phyloP scores from a whole-genome alignment of 92 coral and sea anemone genomes.

The Umimayanthus kanabou region DNA sequence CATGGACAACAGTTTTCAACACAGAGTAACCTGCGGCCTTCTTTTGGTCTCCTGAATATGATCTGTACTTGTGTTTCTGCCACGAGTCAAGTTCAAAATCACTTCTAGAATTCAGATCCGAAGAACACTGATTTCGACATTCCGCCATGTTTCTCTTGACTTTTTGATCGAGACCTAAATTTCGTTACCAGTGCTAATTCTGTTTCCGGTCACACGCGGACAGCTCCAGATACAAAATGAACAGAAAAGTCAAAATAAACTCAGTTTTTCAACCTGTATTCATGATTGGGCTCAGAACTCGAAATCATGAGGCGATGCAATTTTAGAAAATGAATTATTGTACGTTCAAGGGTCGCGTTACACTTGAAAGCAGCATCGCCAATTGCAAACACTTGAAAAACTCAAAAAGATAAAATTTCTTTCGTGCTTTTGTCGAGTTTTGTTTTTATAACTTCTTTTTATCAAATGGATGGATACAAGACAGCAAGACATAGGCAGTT shows the following conservation, averaged over 20 bases:
- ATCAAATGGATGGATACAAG: too few species aligned
- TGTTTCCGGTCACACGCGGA: slow-evolving; percentile 39
- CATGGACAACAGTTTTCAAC: slow-evolving; percentile 30
- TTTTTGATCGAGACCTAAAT: neutral
- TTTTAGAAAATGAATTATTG: neutral
- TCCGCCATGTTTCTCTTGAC: slow-evolving; percentile 32
- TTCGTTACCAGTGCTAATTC: slow-evolving; percentile 45
- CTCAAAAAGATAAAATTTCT: too few species aligned
- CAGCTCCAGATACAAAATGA: neutral
- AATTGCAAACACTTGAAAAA: neutral
- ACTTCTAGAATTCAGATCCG: slow-evolving; percentile 16
- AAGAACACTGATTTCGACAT: slow-evolving; percentile 11
- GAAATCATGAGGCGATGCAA: neutral
- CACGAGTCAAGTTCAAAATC: slow-evolving; percentile 16
- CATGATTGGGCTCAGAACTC: too few species aligned
- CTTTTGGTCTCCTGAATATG: slow-evolving; percentile 25
- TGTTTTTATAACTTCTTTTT: neutral
- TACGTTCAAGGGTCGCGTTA: neutral
- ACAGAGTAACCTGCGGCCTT: slow-evolving; percentile 30
- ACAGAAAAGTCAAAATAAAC: too few species aligned
- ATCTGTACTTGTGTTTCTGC: neutral
- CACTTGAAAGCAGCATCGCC: too few species aligned
- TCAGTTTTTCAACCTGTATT: too few species aligned
- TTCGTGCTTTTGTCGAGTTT: neutral
- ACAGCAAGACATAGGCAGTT: neutral